Conservation (phyloP, 2,797 vertebrate species). For the Megaceryle alcyon region DNA sequence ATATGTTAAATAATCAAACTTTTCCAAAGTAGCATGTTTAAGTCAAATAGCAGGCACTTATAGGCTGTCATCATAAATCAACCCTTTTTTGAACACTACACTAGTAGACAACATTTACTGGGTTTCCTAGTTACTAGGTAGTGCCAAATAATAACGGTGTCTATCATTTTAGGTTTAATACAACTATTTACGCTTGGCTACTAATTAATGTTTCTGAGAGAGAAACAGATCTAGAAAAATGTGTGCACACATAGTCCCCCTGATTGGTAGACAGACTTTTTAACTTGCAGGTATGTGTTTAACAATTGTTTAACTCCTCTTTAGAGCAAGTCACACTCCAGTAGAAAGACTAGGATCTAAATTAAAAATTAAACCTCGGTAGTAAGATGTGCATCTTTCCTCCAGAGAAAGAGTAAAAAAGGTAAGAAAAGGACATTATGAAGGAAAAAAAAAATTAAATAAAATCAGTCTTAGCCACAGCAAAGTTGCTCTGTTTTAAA, state of each 20-base stretch:
- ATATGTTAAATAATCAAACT: slow-evolving; percentile 29
- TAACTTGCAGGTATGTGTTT: not conserved
- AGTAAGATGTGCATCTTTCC: not conserved
- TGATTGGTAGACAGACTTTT: accelerated
- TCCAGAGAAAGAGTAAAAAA: not conserved
- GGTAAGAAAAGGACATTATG: not conserved
- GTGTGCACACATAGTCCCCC: not conserved
- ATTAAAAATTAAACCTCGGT: not conserved
- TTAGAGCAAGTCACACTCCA: not conserved
- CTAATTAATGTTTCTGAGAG: not conserved
- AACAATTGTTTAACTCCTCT: not conserved
- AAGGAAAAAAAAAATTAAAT: not conserved
- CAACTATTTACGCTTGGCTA: not conserved
- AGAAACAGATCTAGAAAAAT: not conserved
- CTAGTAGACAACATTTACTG: not conserved
- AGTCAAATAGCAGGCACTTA: not conserved
- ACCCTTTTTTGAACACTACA: not conserved
- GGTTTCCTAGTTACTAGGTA: not conserved
- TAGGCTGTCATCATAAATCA: not conserved
- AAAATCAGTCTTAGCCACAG: not conserved
- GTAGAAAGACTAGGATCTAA: not conserved
- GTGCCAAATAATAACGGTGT: accelerated
- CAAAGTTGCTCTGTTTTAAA: not conserved
- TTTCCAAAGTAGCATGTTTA: not conserved
- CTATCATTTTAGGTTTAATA: not conserved